phyloP scores from a whole-genome alignment of 2,113 vertebrate species.

The Vanacampus margaritifer region DNA sequence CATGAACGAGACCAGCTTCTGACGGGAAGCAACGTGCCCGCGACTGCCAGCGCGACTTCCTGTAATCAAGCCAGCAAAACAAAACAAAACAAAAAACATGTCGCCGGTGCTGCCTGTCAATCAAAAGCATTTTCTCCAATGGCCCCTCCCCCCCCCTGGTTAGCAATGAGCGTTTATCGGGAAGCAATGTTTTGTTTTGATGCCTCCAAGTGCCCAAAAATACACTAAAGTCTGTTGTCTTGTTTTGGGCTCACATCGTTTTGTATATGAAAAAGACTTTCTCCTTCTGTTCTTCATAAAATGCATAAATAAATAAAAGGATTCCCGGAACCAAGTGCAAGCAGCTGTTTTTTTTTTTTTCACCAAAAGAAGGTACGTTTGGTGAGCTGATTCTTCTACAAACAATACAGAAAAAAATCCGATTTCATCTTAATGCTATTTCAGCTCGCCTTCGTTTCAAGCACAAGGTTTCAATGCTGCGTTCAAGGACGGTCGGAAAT shows the following conservation, averaged over 20 bases:
- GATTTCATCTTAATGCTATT: too few species aligned
- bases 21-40: conserved; percentile 37
- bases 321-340: not conserved
- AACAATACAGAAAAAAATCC: too few species aligned
- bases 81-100: not conserved
- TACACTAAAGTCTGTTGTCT: not conserved
- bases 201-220: not conserved
- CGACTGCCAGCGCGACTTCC: not conserved
- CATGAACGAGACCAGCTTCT: conserved; percentile 88
- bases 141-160: not conserved
- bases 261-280: not conserved
- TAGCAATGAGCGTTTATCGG: not conserved
- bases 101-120: not conserved
- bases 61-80: not conserved
- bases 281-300: not conserved
- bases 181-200: not conserved
- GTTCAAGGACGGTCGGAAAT: too few species aligned
- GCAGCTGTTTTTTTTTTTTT: too few species aligned
- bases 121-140: not conserved
- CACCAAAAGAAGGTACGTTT: too few species aligned
- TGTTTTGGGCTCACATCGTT: not conserved
- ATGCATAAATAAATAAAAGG: not conserved
- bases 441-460: too few species aligned
- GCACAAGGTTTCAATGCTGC: too few species aligned
- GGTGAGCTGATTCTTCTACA: too few species aligned